A percentile compares a stretch with the other conserved stretches of the same genome.
Conservation (phyloP, 1,140 invertebrate genomes). For the Nomia melanderi region DNA sequence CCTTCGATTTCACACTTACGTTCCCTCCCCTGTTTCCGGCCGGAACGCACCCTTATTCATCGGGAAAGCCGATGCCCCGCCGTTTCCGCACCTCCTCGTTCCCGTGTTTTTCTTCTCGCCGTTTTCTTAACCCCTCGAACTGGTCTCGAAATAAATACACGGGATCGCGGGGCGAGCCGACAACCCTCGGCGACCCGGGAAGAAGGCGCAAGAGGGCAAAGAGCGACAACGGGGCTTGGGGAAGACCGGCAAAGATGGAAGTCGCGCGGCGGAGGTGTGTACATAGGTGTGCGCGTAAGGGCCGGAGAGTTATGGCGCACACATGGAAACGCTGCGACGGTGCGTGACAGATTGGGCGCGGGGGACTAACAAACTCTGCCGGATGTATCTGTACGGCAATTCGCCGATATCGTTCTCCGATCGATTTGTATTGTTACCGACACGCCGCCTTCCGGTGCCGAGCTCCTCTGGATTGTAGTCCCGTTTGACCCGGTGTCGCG, state of each 20-base stretch:
- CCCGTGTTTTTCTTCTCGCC: slow-evolving; percentile 48
- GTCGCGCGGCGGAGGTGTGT: slow-evolving; percentile 35
- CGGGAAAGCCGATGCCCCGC: slow-evolving; percentile 35
- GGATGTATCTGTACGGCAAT: slow-evolving; percentile 59
- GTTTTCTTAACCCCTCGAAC: slow-evolving; percentile 27
- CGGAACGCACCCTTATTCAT: slow-evolving; percentile 59
- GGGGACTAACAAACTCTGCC: slow-evolving; percentile 65
- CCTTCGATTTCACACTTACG: slow-evolving; percentile 58
- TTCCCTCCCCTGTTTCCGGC: neutral
- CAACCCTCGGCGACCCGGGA: slow-evolving; percentile 5
- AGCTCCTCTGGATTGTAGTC: neutral
- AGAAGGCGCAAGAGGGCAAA: neutral
- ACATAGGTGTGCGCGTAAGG: slow-evolving; percentile 40
- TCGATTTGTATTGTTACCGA: slow-evolving; percentile 50
- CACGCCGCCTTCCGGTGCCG: slow-evolving; percentile 12
- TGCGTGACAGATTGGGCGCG: slow-evolving; percentile 69
- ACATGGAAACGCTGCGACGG: slow-evolving; percentile 55
- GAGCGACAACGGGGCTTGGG: neutral
- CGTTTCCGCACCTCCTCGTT: slow-evolving; percentile 1
- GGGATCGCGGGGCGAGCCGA: neutral
- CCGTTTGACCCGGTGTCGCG: neutral
- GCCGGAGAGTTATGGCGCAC: slow-evolving; percentile 43
- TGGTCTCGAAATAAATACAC: slow-evolving; percentile 58
- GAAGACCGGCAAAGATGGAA: slow-evolving; percentile 10
- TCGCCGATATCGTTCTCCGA: slow-evolving; percentile 60